Evolutionary conservation across 1,140 invertebrate species (phyloP).

Genomic region (Euborellia annulipes): DNA sequence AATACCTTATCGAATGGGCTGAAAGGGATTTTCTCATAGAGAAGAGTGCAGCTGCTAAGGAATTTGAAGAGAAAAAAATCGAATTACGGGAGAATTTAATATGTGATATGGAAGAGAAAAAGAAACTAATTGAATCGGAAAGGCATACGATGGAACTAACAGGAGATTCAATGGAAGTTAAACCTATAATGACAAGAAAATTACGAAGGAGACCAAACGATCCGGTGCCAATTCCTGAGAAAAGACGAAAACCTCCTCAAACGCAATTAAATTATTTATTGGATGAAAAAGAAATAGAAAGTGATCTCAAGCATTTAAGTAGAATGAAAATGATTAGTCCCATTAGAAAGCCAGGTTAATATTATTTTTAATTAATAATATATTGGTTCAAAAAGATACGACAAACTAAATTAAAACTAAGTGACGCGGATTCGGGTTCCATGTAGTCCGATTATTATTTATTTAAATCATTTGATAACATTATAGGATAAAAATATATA

Average conservation of each 20-base stretch:
- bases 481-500: no score
- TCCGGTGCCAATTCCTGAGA: conserved; percentile 71
- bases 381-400: no score
- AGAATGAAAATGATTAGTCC: conserved; percentile 39
- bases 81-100: conserved; percentile 82
- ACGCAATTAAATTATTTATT: conserved; percentile 71
- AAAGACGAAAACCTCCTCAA: conserved; percentile 61
- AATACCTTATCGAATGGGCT: conserved; percentile 69
- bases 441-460: no score
- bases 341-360: conserved; percentile 32
- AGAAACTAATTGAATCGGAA: conserved; percentile 76
- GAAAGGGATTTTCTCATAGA: conserved; percentile 78
- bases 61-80: conserved; percentile 90
- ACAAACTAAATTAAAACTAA: no score
- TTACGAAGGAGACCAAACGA: conserved; percentile 82
- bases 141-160: conserved; percentile 73
- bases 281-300: conserved; percentile 78
- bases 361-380: no score
- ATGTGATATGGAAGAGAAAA: conserved; percentile 83
- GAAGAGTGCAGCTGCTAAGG: conserved; percentile 71
- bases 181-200: conserved; percentile 64
- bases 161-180: conserved; percentile 70
- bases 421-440: no score
- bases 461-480: no score
- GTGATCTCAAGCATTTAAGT: conserved; percentile 70